Percentiles rank a stretch among this genome's conserved stretches.
Evolutionary conservation across 2,797 vertebrate species (phyloP).

Genomic region (Tragelaphus oryx): DNA sequence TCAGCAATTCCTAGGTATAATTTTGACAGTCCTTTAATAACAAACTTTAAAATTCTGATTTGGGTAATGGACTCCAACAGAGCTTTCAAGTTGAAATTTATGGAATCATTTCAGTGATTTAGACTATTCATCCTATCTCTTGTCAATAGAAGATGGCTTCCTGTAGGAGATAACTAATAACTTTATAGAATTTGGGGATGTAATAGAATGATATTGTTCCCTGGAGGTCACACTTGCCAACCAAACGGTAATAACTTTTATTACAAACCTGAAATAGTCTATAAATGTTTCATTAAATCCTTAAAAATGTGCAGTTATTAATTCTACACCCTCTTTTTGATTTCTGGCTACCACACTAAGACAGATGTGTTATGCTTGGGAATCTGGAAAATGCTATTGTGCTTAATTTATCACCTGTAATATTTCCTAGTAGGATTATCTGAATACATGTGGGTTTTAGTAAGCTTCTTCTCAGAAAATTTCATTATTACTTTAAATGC

Average conservation of each 20-base stretch:
- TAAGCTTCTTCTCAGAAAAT: conserved; percentile 48
- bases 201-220: conserved; percentile 60
- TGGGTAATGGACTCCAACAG: not conserved
- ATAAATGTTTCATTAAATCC: conserved; percentile 78
- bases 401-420: conserved; percentile 60
- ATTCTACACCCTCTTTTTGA: conserved; percentile 15
- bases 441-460: conserved; percentile 53
- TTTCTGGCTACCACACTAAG: conserved; percentile 46
- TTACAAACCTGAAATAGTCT: conserved; percentile 66
- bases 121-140: conserved; percentile 21
- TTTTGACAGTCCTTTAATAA: conserved; percentile 12
- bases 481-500: conserved; percentile 62
- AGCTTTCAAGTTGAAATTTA: conserved; percentile 56
- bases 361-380: conserved; percentile 49
- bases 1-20: not conserved
- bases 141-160: conserved; percentile 59
- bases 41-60: conserved; percentile 45
- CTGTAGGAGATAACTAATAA: conserved; percentile 58
- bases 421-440: conserved; percentile 45
- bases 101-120: conserved; percentile 35
- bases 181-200: conserved; percentile 52
- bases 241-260: conserved; percentile 72
- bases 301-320: conserved; percentile 69
- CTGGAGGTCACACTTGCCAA: conserved; percentile 53
- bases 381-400: conserved; percentile 55